Percentiles rank a stretch among this genome's conserved stretches.
Evolutionary conservation across 2,113 vertebrate genomes (phyloP).

Genomic region (Peromyscus californicus): DNA sequence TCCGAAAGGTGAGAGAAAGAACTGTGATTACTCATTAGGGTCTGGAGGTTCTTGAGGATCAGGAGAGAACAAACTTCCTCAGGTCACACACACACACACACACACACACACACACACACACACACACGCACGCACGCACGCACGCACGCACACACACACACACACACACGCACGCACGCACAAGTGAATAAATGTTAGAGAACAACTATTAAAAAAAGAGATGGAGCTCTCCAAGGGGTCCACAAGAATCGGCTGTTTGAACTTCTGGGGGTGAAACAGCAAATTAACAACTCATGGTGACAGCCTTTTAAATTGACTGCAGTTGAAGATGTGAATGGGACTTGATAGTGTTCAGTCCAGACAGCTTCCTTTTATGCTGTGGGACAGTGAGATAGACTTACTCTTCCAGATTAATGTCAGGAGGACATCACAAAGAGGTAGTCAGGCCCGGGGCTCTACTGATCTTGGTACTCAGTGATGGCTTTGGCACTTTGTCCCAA

Average conservation of each 20-base stretch:
- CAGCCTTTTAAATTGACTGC: neutral
- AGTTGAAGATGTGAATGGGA: neutral
- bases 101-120: neutral
- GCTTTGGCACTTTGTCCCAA: neutral
- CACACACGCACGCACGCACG: too few species aligned
- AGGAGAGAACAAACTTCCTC: neutral
- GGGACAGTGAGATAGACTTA: neutral
- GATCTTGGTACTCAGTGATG: neutral
- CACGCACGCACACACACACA: neutral
- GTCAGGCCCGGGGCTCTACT: neutral
- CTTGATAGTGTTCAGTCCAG: neutral
- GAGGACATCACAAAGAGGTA: neutral
- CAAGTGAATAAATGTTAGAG: neutral
- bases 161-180: neutral
- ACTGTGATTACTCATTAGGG: neutral
- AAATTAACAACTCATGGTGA: neutral
- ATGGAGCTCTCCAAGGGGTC: neutral
- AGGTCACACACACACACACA: neutral
- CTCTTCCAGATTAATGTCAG: neutral
- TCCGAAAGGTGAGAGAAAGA: neutral
- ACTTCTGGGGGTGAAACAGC: neutral
- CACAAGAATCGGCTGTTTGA: neutral
- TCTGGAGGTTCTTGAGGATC: neutral
- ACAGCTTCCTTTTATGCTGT: neutral
- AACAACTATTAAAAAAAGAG: neutral